A percentile compares a stretch with the other conserved stretches of the same genome.
phyloP scores from a whole-genome alignment of 2,888 invertebrate genomes.

The Tupiocoris notatus region DNA sequence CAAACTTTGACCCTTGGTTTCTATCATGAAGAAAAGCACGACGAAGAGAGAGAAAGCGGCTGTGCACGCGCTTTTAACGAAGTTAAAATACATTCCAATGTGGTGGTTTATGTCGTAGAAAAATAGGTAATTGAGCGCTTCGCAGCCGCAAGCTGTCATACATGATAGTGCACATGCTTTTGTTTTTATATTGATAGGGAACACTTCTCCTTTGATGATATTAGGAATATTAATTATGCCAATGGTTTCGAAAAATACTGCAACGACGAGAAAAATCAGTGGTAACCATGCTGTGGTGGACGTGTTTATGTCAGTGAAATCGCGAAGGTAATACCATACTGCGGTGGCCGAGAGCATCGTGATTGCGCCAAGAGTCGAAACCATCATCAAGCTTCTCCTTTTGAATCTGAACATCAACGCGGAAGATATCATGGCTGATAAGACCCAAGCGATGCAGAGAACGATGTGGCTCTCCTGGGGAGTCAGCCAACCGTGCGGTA shows the following conservation, averaged over 20 bases:
- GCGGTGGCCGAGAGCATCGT: constrained; percentile 26
- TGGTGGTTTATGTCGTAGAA: constrained; percentile 61
- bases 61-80: constrained; percentile 62
- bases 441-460: constrained; percentile 44
- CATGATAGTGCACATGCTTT: constrained; percentile 61
- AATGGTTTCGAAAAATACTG: constrained; percentile 61
- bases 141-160: constrained; percentile 59
- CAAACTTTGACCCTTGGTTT: constrained; percentile 70
- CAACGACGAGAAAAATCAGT: constrained; percentile 59
- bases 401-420: constrained; percentile 46
- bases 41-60: constrained; percentile 57
- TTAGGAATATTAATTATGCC: constrained; percentile 64
- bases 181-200: constrained; percentile 64
- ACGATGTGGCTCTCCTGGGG: constrained; percentile 45
- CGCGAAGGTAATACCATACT: constrained; percentile 44
- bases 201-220: constrained; percentile 64
- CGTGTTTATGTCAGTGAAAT: constrained; percentile 48
- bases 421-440: constrained; percentile 40
- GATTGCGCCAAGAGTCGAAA: constrained; percentile 44
- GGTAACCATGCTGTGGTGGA: constrained; percentile 56
- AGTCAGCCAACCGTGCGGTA: constrained; percentile 45
- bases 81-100: constrained; percentile 65
- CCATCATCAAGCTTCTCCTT: constrained; percentile 46
- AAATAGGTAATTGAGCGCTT: constrained; percentile 61
- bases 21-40: constrained; percentile 62